These are phyloP conservation scores for Muscicapa striata DNA, from an alignment of 2,797 vertebrate species.

Conservation along the genomic window DNA sequence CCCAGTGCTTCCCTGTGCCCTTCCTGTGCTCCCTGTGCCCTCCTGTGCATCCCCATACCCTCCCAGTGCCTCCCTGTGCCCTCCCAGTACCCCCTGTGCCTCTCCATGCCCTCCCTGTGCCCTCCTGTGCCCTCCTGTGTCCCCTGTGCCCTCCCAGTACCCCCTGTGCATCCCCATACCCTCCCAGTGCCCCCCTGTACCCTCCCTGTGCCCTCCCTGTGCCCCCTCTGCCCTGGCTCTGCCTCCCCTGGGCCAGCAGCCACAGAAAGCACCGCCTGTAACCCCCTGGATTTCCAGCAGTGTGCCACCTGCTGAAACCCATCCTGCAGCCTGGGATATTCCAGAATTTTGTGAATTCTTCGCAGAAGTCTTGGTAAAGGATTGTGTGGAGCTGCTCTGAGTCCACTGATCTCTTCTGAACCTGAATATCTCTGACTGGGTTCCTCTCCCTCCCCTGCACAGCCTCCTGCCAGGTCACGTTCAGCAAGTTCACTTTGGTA, in stretches of 20 bases:
- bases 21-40: no score
- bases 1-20: no score
- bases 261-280: background rate
- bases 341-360: background rate
- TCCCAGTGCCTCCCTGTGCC: no score
- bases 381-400: background rate
- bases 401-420: background rate
- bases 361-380: background rate
- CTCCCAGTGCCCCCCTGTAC: no score
- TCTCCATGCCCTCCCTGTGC: no score
- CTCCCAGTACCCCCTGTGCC: no score
- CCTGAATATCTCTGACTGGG: background rate
- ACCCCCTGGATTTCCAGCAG: background rate
- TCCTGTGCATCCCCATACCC: no score
- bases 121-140: no score
- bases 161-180: no score
- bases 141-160: no score
- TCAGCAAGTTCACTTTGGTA: background rate
- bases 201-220: background rate
- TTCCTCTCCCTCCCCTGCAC: background rate
- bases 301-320: background rate
- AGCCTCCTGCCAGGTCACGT: background rate
- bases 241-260: background rate
- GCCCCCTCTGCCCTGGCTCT: background rate
- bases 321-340: background rate